These are phyloP conservation scores for Amazona vittata DNA, from an alignment of 2,113 vertebrate species.

Conservation along the genomic window DNA sequence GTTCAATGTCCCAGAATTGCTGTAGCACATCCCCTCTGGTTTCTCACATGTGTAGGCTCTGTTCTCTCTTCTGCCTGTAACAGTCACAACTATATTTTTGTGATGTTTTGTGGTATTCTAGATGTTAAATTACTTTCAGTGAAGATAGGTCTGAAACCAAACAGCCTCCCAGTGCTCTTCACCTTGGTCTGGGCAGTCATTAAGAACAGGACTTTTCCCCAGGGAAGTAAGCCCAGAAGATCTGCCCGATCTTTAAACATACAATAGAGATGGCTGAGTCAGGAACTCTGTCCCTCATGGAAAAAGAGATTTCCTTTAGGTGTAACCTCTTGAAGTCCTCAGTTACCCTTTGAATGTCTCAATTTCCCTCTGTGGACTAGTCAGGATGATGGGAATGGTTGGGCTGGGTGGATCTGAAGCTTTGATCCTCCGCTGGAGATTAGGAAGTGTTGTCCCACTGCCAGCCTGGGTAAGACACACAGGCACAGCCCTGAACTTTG, in stretches of 20 bases:
- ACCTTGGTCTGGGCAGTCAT: neutral
- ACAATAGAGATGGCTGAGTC: neutral
- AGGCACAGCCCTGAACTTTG: conserved; percentile 49
- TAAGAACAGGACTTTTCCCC: neutral
- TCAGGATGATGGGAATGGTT: neutral
- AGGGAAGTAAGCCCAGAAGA: neutral
- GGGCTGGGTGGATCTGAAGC: conserved; percentile 8
- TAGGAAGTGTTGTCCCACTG: neutral
- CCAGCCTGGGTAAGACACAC: neutral
- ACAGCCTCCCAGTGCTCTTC: neutral
- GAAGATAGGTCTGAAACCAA: neutral
- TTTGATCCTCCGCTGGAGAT: conserved; percentile 42
- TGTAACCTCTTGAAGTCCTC: neutral
- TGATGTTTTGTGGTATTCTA: neutral
- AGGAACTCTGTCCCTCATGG: neutral
- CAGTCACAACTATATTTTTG: neutral
- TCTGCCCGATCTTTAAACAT: neutral
- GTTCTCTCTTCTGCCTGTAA: neutral
- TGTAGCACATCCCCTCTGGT: neutral
- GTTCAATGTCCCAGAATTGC: neutral
- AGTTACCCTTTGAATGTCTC: conserved; percentile 4
- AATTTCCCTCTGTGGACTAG: neutral
- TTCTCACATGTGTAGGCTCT: neutral
- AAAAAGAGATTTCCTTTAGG: neutral
- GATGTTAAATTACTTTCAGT: neutral